Base-by-base conservation (phyloP, 2,888 invertebrate genomes). In the Acleris cristana region DNA sequence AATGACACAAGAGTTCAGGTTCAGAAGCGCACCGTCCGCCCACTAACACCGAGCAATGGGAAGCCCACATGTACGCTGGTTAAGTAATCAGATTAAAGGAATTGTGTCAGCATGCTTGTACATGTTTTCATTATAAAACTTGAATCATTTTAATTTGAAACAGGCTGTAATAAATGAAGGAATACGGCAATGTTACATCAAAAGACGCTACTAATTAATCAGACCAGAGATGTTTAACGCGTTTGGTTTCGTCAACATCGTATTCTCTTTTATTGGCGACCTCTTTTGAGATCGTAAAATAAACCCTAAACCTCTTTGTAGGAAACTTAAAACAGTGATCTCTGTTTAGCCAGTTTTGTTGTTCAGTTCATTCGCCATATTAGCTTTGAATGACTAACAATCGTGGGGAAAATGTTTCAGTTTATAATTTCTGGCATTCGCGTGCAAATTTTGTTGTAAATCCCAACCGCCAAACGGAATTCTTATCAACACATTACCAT, bases 71-170 rank as follows among this genome's bases (percentile, higher is more conserved):
- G 78, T 74, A 75, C 71, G 74, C 73, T 65, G 71, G 71, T 85
- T 82, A 79, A 81, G 78, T 86, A 87, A 85, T 79, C 78, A 75
- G 79, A 86, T 87, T 86, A 82, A 71, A 77, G 73, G 74, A 74
- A 80, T 81, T 69, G 68, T 80, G 76, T 75, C 77, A 74, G 59
- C 74, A 74, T 40, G 30, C 55, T 34, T 52, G 40, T 65, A 34
- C 6, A 53, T 59, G 58, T 64, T 64, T 58, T 54, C 64, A 65
- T 44, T 62, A 62, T 65, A 63, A 62, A 59, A 48, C 48, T 63
- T 60, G 18, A 68, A 53, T 53, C 48, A 8, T 64, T 45, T 51
- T 40, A 49, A 57, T 52, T 23, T 44, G 44, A 56, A 56, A 48
- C 48, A n/a, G n/a, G 23, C 58, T 26, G 18, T 57, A 19, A 51